Percentiles rank a stretch among this genome's conserved stretches.
These are phyloP conservation scores for Gouania willdenowi DNA, from an alignment of 2,797 vertebrate genomes.

Conservation along the genomic window DNA sequence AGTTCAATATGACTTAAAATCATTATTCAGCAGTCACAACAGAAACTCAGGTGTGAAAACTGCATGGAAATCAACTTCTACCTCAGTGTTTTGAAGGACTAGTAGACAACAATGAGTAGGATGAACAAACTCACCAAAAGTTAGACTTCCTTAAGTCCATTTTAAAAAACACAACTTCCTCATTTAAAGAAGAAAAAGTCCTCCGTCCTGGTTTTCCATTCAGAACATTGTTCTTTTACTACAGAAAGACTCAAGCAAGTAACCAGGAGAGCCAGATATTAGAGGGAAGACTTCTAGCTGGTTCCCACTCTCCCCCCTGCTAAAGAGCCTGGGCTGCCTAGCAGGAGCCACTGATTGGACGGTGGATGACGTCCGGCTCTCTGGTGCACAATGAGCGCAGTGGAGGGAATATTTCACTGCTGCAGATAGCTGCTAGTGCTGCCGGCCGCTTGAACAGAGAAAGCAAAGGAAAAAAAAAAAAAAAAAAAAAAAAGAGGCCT, in stretches of 20 bases:
- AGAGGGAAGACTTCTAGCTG: slow-evolving; percentile 61
- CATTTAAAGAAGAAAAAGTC: neutral
- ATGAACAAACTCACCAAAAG: slow-evolving; percentile 61
- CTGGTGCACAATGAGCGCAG: slow-evolving; percentile 72
- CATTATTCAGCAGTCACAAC: slow-evolving; percentile 17
- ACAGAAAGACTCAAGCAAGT: slow-evolving; percentile 41
- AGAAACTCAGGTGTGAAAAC: slow-evolving; percentile 2
- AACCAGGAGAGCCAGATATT: slow-evolving; percentile 59
- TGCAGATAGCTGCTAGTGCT: slow-evolving; percentile 61
- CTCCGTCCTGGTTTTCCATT: slow-evolving; percentile 18
- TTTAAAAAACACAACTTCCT: slow-evolving; percentile 8
- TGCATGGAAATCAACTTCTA: neutral
- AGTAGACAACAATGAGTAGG: neutral
- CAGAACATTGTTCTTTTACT: slow-evolving; percentile 40
- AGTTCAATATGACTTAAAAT: slow-evolving; percentile 28
- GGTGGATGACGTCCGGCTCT: slow-evolving; percentile 71
- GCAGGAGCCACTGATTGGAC: slow-evolving; percentile 59
- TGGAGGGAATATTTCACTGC: slow-evolving; percentile 75
- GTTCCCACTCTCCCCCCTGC: slow-evolving; percentile 52
- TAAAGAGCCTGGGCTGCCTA: slow-evolving; percentile 52
- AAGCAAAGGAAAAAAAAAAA: slow-evolving; percentile 10
- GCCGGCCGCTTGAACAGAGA: slow-evolving; percentile 60
- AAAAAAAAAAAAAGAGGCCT: slow-evolving; percentile 61
- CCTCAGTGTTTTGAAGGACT: slow-evolving; percentile 6
- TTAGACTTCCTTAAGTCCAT: slow-evolving; percentile 39